These are phyloP conservation scores for Hololepta plana DNA, from an alignment of 2,888 invertebrate species.

Conservation along the genomic window DNA sequence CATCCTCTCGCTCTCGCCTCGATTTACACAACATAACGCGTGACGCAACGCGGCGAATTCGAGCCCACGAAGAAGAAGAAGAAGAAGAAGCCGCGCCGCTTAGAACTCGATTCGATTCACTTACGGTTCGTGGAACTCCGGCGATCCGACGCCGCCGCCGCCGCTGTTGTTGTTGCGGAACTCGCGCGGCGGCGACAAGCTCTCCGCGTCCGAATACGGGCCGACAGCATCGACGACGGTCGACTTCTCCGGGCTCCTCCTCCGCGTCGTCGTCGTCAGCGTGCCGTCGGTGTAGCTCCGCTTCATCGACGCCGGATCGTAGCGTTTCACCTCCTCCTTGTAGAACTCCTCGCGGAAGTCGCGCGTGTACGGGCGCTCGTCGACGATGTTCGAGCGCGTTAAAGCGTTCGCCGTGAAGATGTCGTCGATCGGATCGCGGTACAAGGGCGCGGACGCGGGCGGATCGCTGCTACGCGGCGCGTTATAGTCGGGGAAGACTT, in stretches of 20 bases:
- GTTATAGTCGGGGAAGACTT: slow-evolving; percentile 20
- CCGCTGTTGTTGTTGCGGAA: slow-evolving; percentile 21
- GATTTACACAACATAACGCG: too few relatives aligned
- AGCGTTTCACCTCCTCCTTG: slow-evolving; percentile 21
- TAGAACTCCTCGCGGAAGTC: slow-evolving; percentile 25
- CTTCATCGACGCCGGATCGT: slow-evolving; percentile 25
- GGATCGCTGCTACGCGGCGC: slow-evolving; percentile 10
- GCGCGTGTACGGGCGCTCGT: too few relatives aligned
- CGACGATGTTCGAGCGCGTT: too few relatives aligned
- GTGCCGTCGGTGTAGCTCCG: slow-evolving; percentile 26
- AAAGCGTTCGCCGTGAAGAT: slow-evolving; percentile 26
- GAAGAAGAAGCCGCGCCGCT: too few relatives aligned
- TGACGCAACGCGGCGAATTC: too few relatives aligned
- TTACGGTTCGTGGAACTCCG: slow-evolving; percentile 32
- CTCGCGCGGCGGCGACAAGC: slow-evolving; percentile 24
- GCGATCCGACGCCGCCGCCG: slow-evolving; percentile 14
- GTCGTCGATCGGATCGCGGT: slow-evolving; percentile 26
- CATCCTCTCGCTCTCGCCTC: too few relatives aligned
- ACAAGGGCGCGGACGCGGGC: slow-evolving; percentile 8
- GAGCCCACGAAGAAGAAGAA: too few relatives aligned
- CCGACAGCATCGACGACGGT: too few relatives aligned
- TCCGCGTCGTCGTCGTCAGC: slow-evolving; percentile 17
- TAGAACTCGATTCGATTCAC: too few relatives aligned
- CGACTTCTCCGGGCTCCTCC: slow-evolving; percentile 14
- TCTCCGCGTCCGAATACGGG: slow-evolving; percentile 27